Base-by-base conservation (phyloP, 2,797 vertebrate genomes). In the Xenentodon cancila region DNA sequence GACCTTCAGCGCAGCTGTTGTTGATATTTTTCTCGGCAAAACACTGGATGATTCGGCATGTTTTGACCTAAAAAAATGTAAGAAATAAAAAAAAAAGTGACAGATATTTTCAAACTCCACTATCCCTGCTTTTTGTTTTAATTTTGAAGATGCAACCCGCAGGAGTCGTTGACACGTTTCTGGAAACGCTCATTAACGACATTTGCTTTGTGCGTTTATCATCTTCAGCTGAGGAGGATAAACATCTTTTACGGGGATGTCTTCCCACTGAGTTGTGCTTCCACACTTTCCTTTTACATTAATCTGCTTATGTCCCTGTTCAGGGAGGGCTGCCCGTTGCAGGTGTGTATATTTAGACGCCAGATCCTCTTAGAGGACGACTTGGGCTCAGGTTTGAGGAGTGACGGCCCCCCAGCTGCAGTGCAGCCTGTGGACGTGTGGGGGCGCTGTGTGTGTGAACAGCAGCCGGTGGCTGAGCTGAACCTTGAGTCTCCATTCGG, bases 361-460 rank as follows among this genome's bases (percentile, higher is more conserved):
- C 43, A 84, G 69, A 92, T 89, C 89, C 88, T 84, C 85, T 89
- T 91, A 88, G 7, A 27, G 56, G 72, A 70, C 13, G 61, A 80
- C 77, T 79, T 67, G 8, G 68, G 52, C 70, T 43, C 16, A 77
- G 89, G 86, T 81, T 82, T 81, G 25, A 5, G 3, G 25, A 25
- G 25, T 5, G 69, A 60, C 79, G 59, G 19, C 8, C 34, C 13
- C 43, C 57, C 34, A 7, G 57, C 67, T 62, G 71, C 67, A 63
- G 73, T 67, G 47, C 62, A 22, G 45, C 12, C 22, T 19, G 15
- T 22, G 27, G 6, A 0, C 55, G 42, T 18, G 40, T 37, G 71
- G 60, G 53, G 73, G 42, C 45, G 37, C 18, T 7, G 9, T 64
- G 71, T 40, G 63, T 11, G 21, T 55, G 37, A 13, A 9, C 7